Evolutionary conservation across 2,888 invertebrate species (phyloP), one percentile per base, ranked within the genome.

Genomic region (Embidobia sp.): DNA sequence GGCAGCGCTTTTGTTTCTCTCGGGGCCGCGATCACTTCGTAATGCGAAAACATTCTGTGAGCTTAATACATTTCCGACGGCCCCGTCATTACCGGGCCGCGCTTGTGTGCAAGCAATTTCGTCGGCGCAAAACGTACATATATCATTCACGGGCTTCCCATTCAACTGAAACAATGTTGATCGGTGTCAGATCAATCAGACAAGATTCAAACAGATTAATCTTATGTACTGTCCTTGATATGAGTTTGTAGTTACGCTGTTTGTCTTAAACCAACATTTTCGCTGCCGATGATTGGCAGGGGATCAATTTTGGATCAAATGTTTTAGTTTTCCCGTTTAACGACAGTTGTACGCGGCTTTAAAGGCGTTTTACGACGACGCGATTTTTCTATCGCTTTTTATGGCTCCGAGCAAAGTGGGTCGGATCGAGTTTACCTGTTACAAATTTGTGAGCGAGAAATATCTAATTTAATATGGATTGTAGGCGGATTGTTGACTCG

Each of bases 131-230:
- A 73, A 57, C 19, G 64, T 13, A 10, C 57, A 57, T 73, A 57
- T 42, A 73, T 63, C 57, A 73, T 73, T 73, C 29, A 64, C 49
- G 35, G 31, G 3, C 18, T 49, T 22, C 49, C 26, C 18, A 42
- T 49, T 46, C 19, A 22, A 55, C 46, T 44, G 46, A 61, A 61
- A 53, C 70, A 70, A 61, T 70, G 70, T 61, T 70, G 46, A 70
- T 70, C 53, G 33, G 51, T 70, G 53, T 70, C 53, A 46, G 70
- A 61, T 70, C 61, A 61, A 70, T 70, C 57, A 51, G 51, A 70
- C 70, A 70, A 51, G 59, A 51, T 70, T 44, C 59, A 70, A 70
- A 59, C 70, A 70, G 61, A 70, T 70, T 70, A 70, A 70, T 59
- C 59, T 70, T 70, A 61, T 70, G 70, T 61, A 61, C 49, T 51